These are phyloP conservation scores for Kryptopterus vitreolus DNA, from an alignment of 2,797 vertebrate species.

Conservation along the genomic window DNA sequence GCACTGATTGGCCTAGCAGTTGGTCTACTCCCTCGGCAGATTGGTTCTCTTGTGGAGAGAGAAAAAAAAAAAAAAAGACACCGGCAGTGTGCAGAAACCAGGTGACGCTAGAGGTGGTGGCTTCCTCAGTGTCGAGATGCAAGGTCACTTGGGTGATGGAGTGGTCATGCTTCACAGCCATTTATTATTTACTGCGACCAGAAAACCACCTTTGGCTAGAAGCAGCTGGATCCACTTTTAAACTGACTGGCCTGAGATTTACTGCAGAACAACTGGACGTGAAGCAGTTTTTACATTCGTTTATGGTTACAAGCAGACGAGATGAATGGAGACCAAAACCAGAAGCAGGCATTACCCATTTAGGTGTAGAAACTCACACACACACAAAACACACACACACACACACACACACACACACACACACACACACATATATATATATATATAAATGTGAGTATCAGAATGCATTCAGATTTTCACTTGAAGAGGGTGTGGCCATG, in stretches of 20 bases:
- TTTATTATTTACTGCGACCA: constrained; percentile 66
- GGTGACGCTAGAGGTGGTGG: constrained; percentile 15
- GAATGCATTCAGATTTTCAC: not conserved
- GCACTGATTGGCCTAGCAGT: constrained; percentile 1
- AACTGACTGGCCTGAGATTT: constrained; percentile 63
- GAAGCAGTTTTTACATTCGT: constrained; percentile 41
- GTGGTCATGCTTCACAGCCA: constrained; percentile 43
- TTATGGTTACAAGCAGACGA: constrained; percentile 37
- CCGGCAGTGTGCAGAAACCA: constrained; percentile 16
- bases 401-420: no score
- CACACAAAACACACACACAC: no score
- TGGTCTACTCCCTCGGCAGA: not conserved
- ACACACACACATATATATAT: no score
- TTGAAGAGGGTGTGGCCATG: no score
- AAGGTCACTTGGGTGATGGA: constrained; percentile 59
- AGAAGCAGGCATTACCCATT: constrained; percentile 27
- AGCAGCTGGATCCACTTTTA: constrained; percentile 56
- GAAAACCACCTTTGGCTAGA: constrained; percentile 31
- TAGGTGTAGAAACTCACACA: no score
- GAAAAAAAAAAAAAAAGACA: constrained; percentile 41
- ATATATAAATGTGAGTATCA: no score
- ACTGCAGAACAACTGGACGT: constrained; percentile 54
- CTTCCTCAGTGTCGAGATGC: constrained; percentile 32
- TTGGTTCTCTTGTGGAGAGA: constrained; percentile 26
- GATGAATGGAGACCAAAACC: constrained; percentile 6